Base-by-base conservation (phyloP, 2,888 invertebrate species). In the Operophtera brumata region DNA sequence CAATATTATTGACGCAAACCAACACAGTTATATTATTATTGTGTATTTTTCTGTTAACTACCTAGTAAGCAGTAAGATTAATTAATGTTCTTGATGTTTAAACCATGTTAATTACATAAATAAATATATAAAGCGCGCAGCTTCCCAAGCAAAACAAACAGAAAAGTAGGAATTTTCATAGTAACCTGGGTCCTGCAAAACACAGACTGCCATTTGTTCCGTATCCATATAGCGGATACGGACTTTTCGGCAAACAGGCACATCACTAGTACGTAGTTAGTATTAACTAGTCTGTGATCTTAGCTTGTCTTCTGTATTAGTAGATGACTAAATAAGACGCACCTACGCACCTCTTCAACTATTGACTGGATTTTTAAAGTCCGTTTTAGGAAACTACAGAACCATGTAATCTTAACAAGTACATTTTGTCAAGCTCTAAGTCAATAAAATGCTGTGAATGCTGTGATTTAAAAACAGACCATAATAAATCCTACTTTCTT, bases 261-360 rank as follows among this genome's bases (percentile, higher is more conserved):
- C 51, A 34, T 46, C 44, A 37, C 51, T 51, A 45, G 6, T n/a
- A n/a, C n/a, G n/a, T n/a, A n/a, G n/a, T n/a, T n/a, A n/a, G n/a
- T n/a, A n/a, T n/a, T 10, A 20, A 36, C 12, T 14, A 46, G 13
- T 45, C 32, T 26, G 26, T 34, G 32, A 43, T 37, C 50, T 45
- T 45, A 46, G 40, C 68, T 78, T 76, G 75, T 79, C 78, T 76
- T 80, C 73, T 9, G 10, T 80, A 80, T 82, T 80, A 79, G 77
- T 71, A 68, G 77, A 78, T 82, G 81, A 82, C 81, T 81, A 71
- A 76, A 76, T 75, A 65, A 65, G 57, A 67, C 75, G 64, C n/a
- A n/a, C 84, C 84, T 76, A 84, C 84, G 51, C 69, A 69, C 63
- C 69, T 68, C 59, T 63, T 71, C 71, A 70, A 66, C 66, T 59